Evolutionary conservation across 1,140 invertebrate genomes (phyloP).

Genomic region (Pseudomyrmex dendroicus): DNA sequence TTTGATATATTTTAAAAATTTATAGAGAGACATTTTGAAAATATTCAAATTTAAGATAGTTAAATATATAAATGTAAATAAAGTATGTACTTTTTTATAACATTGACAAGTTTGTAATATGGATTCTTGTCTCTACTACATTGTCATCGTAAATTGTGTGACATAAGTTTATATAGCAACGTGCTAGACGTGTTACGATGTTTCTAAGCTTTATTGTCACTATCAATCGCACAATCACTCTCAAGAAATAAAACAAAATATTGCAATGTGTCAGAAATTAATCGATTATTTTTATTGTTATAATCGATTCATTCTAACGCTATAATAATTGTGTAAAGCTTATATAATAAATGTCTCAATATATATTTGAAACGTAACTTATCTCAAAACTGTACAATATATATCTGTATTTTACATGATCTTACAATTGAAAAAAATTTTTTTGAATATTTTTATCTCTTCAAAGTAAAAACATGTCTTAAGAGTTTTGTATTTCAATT

Average conservation of each 20-base stretch:
- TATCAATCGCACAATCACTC: constrained; percentile 20
- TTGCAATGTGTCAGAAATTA: background rate
- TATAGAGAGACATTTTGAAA: constrained; percentile 47
- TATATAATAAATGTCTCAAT: constrained; percentile 36
- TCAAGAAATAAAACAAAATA: constrained; percentile 25
- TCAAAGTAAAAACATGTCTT: constrained; percentile 1
- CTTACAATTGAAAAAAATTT: constrained; percentile 8
- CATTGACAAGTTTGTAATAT: background rate
- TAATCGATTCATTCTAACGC: background rate
- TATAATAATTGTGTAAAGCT: constrained; percentile 27
- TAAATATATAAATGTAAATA: constrained; percentile 3
- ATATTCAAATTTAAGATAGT: constrained; percentile 21
- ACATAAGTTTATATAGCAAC: background rate
- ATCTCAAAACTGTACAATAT: constrained; percentile 36
- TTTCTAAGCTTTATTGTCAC: constrained; percentile 33
- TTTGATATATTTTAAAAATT: constrained; percentile 24
- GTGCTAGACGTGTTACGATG: background rate
- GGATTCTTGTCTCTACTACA: background rate
- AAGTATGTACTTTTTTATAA: constrained; percentile 16
- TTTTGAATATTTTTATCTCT: constrained; percentile 10
- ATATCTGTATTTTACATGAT: constrained; percentile 33
- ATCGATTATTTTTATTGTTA: background rate
- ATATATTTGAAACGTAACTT: constrained; percentile 14
- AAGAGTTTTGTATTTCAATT: constrained; percentile 8
- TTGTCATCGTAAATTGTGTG: background rate